Conservation (phyloP, 2,113 vertebrate genomes). For the Perca fluviatilis region DNA sequence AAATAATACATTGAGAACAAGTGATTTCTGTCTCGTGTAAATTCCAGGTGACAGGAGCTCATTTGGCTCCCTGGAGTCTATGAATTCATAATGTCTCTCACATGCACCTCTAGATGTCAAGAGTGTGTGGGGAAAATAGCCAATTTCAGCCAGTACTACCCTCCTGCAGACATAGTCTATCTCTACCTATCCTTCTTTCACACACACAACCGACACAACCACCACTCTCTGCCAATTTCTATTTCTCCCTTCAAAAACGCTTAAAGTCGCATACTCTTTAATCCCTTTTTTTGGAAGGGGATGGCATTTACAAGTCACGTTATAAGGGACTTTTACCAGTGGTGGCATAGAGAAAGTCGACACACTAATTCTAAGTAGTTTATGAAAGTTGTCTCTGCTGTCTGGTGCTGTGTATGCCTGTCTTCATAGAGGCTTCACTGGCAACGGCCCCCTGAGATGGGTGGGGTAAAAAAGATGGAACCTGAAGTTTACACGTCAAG, state of each 20-base stretch:
- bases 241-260: constrained; percentile 32
- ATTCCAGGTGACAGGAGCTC: constrained; percentile 72
- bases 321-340: constrained; percentile 59
- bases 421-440: constrained; percentile 41
- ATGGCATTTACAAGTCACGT: constrained; percentile 54
- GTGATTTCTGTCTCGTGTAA: constrained; percentile 73
- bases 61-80: constrained; percentile 71
- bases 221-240: constrained; percentile 42
- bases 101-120: constrained; percentile 52
- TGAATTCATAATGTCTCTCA: constrained; percentile 78
- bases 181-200: constrained; percentile 40
- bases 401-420: constrained; percentile 19
- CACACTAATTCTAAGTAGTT: constrained; percentile 54
- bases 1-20: constrained; percentile 76
- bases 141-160: constrained; percentile 67
- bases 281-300: constrained; percentile 56
- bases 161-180: constrained; percentile 49
- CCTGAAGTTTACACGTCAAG: constrained; percentile 60
- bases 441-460: constrained; percentile 8
- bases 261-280: constrained; percentile 51
- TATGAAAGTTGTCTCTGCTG: constrained; percentile 65
- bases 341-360: constrained; percentile 37
- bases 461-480: constrained; percentile 45
- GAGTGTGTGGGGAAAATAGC: constrained; percentile 61
- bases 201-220: constrained; percentile 20